Base-by-base conservation (phyloP, 2,888 invertebrate genomes). In the Dromius quadrimaculatus region DNA sequence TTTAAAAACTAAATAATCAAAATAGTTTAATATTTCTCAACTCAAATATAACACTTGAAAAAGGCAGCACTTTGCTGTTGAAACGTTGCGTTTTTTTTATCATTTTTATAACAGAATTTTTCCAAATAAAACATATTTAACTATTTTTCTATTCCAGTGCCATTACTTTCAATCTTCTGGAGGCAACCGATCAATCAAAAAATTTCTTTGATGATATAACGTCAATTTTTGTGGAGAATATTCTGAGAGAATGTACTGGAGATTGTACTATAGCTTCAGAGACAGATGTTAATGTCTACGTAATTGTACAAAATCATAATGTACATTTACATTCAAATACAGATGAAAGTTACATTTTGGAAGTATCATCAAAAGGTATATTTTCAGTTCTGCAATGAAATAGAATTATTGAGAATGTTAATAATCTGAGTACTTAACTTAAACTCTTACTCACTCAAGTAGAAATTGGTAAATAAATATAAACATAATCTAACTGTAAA, bases 281-380 rank as follows among this genome's bases (percentile, higher is more conserved):
- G 41, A 85, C 86, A 0, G 84, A 86, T 2, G 83, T 90, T 13
- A 80, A 85, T n/a, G 85, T 92, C 1, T 83, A 84, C 77, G 81
- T 91, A 1, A 83, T 82, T 0, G 84, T 90, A 1, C 82, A 80
- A 59, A 84, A 85, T 0, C 76, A 82, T 1, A 83, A 85, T 73
- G 75, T 87, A 2, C 77, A 80, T 0, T 83, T 92, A 5, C 85
- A 86, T 73, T 90, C 90, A 90, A 81, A 83, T 1, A 92, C 92
- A 0, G 85, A 90, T 74, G 93, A 93, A 80, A 84, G 87, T 32
- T 93, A 93, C 77, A 81, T 80, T 68, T 79, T 93, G 45, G 85
- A 86, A 72, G 82, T 90, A 8, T 83, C 85, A 70, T 85, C 84
- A 54, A 85, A 85, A 82, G 87, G 89, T 88, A 73, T 68, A 72